Base-by-base conservation (phyloP, 2,797 vertebrate genomes). In the Stomatorhinus walkeri region DNA sequence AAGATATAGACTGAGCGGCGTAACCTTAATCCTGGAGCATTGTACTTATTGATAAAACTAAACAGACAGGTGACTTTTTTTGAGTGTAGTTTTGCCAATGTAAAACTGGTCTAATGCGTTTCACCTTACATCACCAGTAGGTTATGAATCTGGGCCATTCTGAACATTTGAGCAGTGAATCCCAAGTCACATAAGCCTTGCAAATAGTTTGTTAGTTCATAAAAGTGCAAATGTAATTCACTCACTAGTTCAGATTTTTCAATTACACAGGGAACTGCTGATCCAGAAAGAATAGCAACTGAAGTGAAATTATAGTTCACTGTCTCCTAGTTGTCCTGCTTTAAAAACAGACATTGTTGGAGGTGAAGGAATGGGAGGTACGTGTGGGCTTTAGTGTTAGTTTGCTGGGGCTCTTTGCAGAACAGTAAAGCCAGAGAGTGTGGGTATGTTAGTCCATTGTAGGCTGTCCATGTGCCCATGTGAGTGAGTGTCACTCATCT, bases 191-290 rank as follows among this genome's bases (percentile, higher is more conserved):
- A 79, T 40, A 79, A 79, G 72, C 72, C 72, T 79, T 43, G 36
- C 40, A 43, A 79, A 43, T 43, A 79, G 16, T 16, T 79, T 40
- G 32, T 79, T 72, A 72, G 64, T 72, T 72, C 28, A 72, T 79
- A 40, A 79, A 79, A 40, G 72, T 79, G 40, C 36, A 79, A 79
- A 43, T 79, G 72, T 43, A 79, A 79, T 79, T 79, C 72, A 79
- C 28, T 12, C 28, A 28, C 36, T 9, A 72, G 28, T 43, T 79
- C 19, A 79, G 36, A 36, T 43, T 79, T 79, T 40, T 79, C 64
- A 79, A 79, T 79, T 79, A 79, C 72, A 79, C 72, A n/a, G 32
- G 72, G 72, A 79, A 79, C 36, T 16, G 72, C 32, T 79, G 72
- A 79, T 79, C 72, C 72, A 79, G 72, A 79, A 79, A 79, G 72